These are phyloP conservation scores for Rousettus madagascariensis DNA, from an alignment of 2,797 vertebrate genomes.

Conservation along the genomic window DNA sequence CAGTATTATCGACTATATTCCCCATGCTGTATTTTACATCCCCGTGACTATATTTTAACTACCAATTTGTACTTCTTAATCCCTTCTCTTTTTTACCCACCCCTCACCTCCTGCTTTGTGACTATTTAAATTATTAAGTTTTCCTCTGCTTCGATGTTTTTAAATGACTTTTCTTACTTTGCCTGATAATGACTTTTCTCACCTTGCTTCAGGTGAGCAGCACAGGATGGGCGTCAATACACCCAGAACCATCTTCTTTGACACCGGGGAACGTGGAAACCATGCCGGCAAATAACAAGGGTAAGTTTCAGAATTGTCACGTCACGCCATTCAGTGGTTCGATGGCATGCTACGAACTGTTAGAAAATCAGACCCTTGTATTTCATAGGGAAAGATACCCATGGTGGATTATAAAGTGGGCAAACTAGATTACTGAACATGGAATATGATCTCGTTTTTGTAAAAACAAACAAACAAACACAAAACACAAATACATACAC, in stretches of 20 bases:
- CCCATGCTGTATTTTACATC: too few species aligned
- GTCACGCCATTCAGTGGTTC: accelerated
- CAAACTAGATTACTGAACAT: background rate
- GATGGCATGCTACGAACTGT: accelerated
- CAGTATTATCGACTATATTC: too few species aligned
- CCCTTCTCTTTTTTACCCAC: too few species aligned
- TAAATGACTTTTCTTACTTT: background rate
- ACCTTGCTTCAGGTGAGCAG: slow-evolving; percentile 61
- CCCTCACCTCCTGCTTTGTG: too few species aligned
- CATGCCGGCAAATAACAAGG: slow-evolving; percentile 62
- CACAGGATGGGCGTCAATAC: slow-evolving; percentile 52
- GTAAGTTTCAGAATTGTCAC: background rate
- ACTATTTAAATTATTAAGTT: background rate
- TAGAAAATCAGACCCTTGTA: background rate
- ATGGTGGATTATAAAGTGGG: background rate
- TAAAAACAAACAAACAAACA: background rate
- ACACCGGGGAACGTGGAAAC: slow-evolving; percentile 55
- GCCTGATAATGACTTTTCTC: background rate
- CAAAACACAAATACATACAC: background rate
- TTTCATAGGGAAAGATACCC: background rate
- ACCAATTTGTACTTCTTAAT: too few species aligned
- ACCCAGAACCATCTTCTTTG: slow-evolving; percentile 38
- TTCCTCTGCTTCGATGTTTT: background rate
- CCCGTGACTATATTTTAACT: too few species aligned
- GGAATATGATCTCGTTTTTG: background rate